These are phyloP conservation scores for Notocelia uddmanniana DNA, from an alignment of 2,888 invertebrate species.

Conservation along the genomic window DNA sequence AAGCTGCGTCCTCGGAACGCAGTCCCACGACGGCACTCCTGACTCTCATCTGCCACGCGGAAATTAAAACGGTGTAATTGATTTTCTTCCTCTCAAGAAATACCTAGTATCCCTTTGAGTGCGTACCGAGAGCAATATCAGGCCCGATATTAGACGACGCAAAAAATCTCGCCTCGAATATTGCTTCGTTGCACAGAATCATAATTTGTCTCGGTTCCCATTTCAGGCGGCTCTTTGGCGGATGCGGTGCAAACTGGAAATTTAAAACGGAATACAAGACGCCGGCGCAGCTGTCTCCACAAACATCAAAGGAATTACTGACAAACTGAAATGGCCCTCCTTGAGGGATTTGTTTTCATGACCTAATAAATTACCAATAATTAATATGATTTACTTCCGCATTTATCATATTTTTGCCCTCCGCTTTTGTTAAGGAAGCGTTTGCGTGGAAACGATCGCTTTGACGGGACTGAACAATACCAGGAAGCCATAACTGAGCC, in stretches of 20 bases:
- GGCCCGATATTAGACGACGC: slow-evolving; percentile 33
- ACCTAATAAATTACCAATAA: slow-evolving; percentile 35
- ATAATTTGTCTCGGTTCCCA: slow-evolving; percentile 35
- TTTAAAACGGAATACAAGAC: not conserved
- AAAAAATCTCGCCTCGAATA: slow-evolving; percentile 26
- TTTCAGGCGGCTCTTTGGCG: slow-evolving; percentile 14
- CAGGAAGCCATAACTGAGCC: slow-evolving; percentile 40
- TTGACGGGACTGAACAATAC: slow-evolving; percentile 37
- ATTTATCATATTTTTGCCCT: slow-evolving; percentile 36
- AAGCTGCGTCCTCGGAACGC: not conserved
- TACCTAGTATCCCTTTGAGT: slow-evolving; percentile 36
- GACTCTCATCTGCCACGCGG: not conserved
- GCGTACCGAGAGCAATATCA: slow-evolving; percentile 34
- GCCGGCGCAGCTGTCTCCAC: not conserved
- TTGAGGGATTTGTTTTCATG: slow-evolving; percentile 19
- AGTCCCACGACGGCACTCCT: not conserved
- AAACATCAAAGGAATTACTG: not conserved
- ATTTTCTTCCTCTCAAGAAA: slow-evolving; percentile 27
- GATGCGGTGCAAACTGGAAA: slow-evolving; percentile 10
- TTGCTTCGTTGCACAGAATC: slow-evolving; percentile 40
- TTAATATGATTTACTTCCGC: slow-evolving; percentile 33
- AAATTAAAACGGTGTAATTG: slow-evolving; percentile 29
- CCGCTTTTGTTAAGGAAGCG: slow-evolving; percentile 30
- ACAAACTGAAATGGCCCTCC: not conserved
- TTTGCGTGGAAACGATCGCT: slow-evolving; percentile 36